phyloP scores from a whole-genome alignment of 2,888 invertebrate genomes.

The Diaperis boleti region DNA sequence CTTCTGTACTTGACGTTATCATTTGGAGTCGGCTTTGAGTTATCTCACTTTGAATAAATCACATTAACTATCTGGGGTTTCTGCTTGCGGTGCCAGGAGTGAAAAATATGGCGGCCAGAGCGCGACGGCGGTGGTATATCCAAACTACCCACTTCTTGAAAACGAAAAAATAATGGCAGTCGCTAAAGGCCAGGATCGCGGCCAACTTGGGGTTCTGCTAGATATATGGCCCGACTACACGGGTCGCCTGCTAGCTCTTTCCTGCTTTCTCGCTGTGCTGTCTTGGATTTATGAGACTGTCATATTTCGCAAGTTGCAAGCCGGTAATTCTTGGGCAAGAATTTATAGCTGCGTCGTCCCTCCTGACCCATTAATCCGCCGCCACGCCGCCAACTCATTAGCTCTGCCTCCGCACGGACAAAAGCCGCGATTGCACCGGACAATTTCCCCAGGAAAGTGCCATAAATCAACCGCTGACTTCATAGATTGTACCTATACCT shows the following conservation, averaged over 20 bases:
- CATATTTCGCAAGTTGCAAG: conserved; percentile 73
- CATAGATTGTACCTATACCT: conserved; percentile 25
- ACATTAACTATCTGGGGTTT: conserved; percentile 61
- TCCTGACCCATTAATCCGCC: conserved; percentile 66
- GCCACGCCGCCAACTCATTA: conserved; percentile 49
- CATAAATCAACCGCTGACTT: conserved; percentile 37
- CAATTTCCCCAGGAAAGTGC: conserved; percentile 29
- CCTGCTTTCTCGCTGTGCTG: conserved; percentile 58
- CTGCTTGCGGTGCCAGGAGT: conserved; percentile 55
- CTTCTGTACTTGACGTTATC: conserved; percentile 64
- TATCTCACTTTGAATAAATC: conserved; percentile 63
- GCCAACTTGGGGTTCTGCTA: conserved; percentile 57
- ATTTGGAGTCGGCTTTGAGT: conserved; percentile 59
- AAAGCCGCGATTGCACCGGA: conserved; percentile 24
- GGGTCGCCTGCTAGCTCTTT: conserved; percentile 64
- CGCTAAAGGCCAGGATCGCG: conserved; percentile 58
- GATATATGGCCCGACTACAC: conserved; percentile 60
- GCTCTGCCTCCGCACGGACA: conserved; percentile 26
- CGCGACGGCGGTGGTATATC: conserved; percentile 45
- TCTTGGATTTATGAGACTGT: conserved; percentile 71
- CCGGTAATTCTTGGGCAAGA: conserved; percentile 72
- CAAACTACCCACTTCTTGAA: conserved; percentile 60
- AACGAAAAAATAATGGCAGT: conserved; percentile 61
- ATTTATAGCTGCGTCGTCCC: conserved; percentile 71
- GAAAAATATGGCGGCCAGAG: conserved; percentile 59